Evolutionary conservation across 2,888 invertebrate species (phyloP), one percentile per base, ranked within the genome.

Genomic region (Eristalis tenax): DNA sequence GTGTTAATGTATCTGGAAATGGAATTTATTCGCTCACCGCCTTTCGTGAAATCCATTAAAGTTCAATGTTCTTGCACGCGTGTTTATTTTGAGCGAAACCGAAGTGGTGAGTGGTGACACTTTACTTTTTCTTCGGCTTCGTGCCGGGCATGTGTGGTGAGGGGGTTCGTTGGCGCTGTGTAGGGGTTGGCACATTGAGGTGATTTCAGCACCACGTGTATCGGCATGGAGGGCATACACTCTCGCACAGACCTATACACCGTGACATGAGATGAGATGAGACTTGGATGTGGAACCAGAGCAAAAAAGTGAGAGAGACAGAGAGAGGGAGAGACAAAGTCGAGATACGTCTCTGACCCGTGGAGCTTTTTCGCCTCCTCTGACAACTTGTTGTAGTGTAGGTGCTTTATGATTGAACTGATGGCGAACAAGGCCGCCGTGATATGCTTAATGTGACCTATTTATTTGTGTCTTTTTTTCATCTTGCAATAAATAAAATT

Each of bases 31-130:
- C 61, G 4, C 5, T 26, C 28, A 6, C 50, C 18, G 50, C 50
- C 50, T 50, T 50, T 63, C 61, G 56, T 56, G 26, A 43, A 80
- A 56, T 61, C 32, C 63, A 64, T 64, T 68, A 18, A 81, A 70
- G 81, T 76, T 75, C 81, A 82, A 70, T 66, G 81, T 70, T 65
- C 81, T 69, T 40, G 63, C 57, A 76, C 59, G 76, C 65, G 81
- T 76, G 75, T 64, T 59, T 70, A n/a, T 70, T 65, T 71, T 26
- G 22, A 80, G 18, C 13, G 61, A 61, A 73, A 63, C 59, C 32
- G 26, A 61, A 26, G 26, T 26, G 59, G 23, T 59, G 73, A 61
- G 26, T 59, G 59, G 23, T 59, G 73, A 61, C 32, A 59, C 32
- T 40, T 63, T 28, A 8, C 18, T 76, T 77, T 43, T 23, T 32